Evolutionary conservation across 2,888 invertebrate species (phyloP), one percentile per base, ranked within the genome.

Genomic region (Leucophenga montana): DNA sequence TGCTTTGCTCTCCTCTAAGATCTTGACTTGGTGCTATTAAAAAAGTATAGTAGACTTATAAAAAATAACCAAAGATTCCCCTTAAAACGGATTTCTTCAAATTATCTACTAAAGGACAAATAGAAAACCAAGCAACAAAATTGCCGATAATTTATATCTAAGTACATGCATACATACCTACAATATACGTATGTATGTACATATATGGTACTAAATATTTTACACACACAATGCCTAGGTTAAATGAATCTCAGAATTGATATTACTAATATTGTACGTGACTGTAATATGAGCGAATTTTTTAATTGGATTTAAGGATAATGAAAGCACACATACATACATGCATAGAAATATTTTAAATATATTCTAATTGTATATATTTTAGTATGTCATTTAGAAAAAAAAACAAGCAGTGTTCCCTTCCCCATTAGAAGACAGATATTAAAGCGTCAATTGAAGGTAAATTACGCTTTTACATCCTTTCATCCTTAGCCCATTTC

Each of bases 41-140:
- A 54, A 20, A 20, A 54, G 54, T 54, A 27, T 57, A 27, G 72
- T 71, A 72, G 59, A 74, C 71, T 76, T 74, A 74, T 39, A 62
- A 74, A 71, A 78, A 77, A 77, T 78, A 79, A 82, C 81, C 83
- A 82, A 82, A 82, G 81, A 82, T 79, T 82, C 75, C 66, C 74
- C 76, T 71, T 81, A 79, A 78, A 73, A n/a, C n/a, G 75, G 74
- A 76, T 72, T 75, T 78, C 66, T 72, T 75, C 20, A 39, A 39
- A 8, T 5, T 39, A 39, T 39, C 9, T 39, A 39, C 39, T 1
- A 39, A 39, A 11, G 8, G 8, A 39, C 3, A 39, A 39, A 39
- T 39, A 11, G 39, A 39, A 39, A 11, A 39, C 39, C 39, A 39
- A 56, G 22, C 56, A 18, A 56, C 22, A 22, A 4, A 22, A 56